A percentile compares a stretch with the other conserved stretches of the same genome.
Evolutionary conservation across 2,888 invertebrate species (phyloP).

Genomic region (Andrena minutula): DNA sequence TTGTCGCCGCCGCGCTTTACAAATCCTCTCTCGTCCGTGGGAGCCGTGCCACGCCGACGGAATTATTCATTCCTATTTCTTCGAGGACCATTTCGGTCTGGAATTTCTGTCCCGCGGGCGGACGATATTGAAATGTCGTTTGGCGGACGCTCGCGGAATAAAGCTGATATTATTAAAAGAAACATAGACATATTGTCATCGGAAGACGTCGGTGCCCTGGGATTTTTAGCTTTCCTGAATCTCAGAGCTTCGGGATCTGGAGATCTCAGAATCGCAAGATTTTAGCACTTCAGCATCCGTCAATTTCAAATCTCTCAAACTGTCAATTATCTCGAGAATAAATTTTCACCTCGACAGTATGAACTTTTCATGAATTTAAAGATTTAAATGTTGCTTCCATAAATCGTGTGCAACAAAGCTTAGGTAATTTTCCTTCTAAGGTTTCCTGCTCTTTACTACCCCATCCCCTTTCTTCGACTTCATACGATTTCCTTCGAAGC

Average conservation of each 20-base stretch:
- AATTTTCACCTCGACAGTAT: slow-evolving; percentile 27
- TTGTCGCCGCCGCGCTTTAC: slow-evolving; percentile 30
- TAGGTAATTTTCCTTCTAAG: neutral
- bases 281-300: no score
- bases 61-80: slow-evolving; percentile 32
- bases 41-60: neutral
- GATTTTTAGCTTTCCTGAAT: neutral
- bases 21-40: slow-evolving; percentile 29
- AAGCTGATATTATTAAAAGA: no score
- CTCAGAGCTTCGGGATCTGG: no score
- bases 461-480: neutral
- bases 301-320: no score
- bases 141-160: neutral
- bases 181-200: neutral
- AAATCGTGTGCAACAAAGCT: neutral
- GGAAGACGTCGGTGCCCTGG: neutral
- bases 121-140: neutral
- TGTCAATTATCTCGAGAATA: slow-evolving; percentile 20
- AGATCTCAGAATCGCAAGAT: no score
- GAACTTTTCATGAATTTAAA: neutral
- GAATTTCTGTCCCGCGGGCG: neutral
- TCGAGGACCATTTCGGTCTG: neutral
- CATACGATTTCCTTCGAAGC: slow-evolving; percentile 3
- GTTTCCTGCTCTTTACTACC: neutral
- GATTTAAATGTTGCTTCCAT: neutral